Percentiles rank a stretch among this genome's conserved stretches.
Conservation (phyloP, 2,888 invertebrate species). For the Pediacus dermestoides region DNA sequence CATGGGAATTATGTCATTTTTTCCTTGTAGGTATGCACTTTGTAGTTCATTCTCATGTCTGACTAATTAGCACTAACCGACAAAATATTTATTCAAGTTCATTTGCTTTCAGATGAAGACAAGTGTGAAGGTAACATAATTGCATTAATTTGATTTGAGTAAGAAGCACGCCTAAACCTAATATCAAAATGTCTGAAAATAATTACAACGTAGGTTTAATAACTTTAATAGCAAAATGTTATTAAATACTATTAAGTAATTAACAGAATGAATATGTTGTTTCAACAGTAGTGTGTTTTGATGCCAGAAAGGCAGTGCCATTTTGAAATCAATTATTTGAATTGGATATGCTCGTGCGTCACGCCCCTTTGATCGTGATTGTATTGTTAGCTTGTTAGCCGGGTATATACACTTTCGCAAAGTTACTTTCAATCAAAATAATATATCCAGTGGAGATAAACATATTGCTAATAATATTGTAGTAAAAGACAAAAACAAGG, state of each 20-base stretch:
- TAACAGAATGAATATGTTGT: constrained; percentile 4
- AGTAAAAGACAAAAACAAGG: no score
- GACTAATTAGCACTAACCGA: constrained; percentile 15
- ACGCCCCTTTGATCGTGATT: constrained; percentile 41
- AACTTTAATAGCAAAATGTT: constrained; percentile 2
- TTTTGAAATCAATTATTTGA: constrained; percentile 41
- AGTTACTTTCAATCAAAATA: constrained; percentile 38
- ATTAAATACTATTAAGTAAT: not conserved
- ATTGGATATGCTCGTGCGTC: constrained; percentile 41
- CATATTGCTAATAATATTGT: no score
- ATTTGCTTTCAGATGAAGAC: not conserved
- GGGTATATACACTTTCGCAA: constrained; percentile 34
- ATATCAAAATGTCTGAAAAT: not conserved
- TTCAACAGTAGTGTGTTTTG: constrained; percentile 1
- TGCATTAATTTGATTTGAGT: constrained; percentile 9
- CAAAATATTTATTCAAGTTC: constrained; percentile 15
- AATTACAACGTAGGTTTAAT: no score
- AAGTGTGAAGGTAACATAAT: constrained; percentile 8
- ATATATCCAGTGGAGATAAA: no score
- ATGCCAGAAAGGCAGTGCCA: constrained; percentile 21
- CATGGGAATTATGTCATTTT: no score
- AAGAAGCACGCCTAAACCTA: constrained; percentile 4
- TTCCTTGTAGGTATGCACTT: no score
- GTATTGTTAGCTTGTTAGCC: constrained; percentile 40
- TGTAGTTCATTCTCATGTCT: constrained; percentile 14